phyloP scores from a whole-genome alignment of 2,888 invertebrate species.

The Mesopsocus fuscifrons region DNA sequence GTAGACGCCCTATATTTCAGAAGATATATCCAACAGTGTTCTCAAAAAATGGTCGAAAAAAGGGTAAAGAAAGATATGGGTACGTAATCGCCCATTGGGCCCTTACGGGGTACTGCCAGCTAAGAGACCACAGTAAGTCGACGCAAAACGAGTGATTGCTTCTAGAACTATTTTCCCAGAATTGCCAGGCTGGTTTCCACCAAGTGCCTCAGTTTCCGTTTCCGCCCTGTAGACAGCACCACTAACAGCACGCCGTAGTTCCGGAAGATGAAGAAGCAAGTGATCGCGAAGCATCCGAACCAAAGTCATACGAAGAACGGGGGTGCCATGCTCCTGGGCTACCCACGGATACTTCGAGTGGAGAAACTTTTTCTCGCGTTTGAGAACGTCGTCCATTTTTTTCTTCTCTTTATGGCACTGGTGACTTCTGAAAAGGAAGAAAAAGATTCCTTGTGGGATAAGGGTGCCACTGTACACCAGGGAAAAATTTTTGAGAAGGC shows the following conservation, averaged over 20 bases:
- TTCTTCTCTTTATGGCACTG: conserved; percentile 31
- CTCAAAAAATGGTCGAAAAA: too few relatives aligned
- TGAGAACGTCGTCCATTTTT: conserved; percentile 28
- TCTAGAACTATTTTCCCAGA: conserved; percentile 37
- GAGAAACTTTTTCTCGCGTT: conserved; percentile 37
- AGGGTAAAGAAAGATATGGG: too few relatives aligned
- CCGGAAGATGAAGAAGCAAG: conserved; percentile 40
- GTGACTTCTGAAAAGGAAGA: too few relatives aligned
- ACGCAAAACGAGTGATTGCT: conserved; percentile 42
- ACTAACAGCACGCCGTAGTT: conserved; percentile 35
- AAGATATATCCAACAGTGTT: too few relatives aligned
- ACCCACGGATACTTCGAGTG: conserved; percentile 38
- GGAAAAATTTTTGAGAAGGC: too few relatives aligned
- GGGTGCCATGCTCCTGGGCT: conserved; percentile 36
- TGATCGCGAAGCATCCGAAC: conserved; percentile 41
- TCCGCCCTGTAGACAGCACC: conserved; percentile 38
- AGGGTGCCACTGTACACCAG: too few relatives aligned
- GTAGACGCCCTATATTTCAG: too few relatives aligned
- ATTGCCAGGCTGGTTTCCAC: conserved; percentile 36
- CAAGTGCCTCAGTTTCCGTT: conserved; percentile 34
- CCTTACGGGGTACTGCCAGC: conserved; percentile 29
- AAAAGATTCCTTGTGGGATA: too few relatives aligned
- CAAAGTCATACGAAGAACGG: conserved; percentile 35
- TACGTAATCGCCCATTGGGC: too few relatives aligned
- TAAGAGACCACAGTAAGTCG: conserved; percentile 39